A percentile compares a stretch with the other conserved stretches of the same genome.
Conservation (phyloP, 2,888 invertebrate species). For the Noctua janthina region DNA sequence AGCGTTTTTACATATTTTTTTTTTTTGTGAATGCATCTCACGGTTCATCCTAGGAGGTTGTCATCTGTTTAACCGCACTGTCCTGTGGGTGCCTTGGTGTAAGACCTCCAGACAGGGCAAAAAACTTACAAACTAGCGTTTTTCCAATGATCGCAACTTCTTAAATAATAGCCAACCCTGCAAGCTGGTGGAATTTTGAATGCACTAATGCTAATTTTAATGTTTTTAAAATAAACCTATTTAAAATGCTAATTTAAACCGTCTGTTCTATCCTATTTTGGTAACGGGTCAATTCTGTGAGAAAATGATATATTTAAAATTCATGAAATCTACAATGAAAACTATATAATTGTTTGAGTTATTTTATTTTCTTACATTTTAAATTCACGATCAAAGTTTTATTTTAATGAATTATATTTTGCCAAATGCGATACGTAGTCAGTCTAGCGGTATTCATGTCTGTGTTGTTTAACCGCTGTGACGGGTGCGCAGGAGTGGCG, state of each 20-base stretch:
- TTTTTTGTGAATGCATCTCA: too few relatives aligned
- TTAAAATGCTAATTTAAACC: not conserved
- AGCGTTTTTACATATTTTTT: too few relatives aligned
- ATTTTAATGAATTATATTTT: not conserved
- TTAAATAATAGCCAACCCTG: not conserved
- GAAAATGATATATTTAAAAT: not conserved
- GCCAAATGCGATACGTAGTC: not conserved
- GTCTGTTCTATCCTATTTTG: not conserved
- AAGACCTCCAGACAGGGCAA: too few relatives aligned
- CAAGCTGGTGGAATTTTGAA: not conserved
- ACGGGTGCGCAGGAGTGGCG: slow-evolving; percentile 69
- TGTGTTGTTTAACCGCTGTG: slow-evolving; percentile 42
- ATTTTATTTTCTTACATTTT: not conserved
- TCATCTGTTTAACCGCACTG: too few relatives aligned
- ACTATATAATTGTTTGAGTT: not conserved
- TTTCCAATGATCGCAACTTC: not conserved
- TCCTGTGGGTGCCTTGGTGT: too few relatives aligned
- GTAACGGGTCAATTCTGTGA: not conserved
- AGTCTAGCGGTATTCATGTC: slow-evolving; percentile 12
- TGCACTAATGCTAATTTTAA: not conserved
- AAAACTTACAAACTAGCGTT: too few relatives aligned
- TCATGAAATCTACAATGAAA: not conserved
- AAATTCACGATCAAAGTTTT: not conserved
- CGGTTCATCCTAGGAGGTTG: too few relatives aligned
- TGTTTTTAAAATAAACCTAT: not conserved